Conservation (phyloP, 2,113 vertebrate species). For the Terrapene triunguis region DNA sequence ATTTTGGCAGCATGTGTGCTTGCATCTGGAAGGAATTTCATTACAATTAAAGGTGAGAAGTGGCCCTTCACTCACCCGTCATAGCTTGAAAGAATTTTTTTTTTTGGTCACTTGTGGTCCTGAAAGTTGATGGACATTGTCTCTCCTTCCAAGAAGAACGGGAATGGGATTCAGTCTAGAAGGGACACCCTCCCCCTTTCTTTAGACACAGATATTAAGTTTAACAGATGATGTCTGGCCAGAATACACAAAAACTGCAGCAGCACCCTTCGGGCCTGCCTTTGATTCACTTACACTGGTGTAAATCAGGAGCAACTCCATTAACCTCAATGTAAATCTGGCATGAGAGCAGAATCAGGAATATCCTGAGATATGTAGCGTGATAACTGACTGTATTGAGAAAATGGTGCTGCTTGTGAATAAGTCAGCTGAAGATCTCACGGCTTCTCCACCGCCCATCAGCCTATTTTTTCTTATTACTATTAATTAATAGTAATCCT, state of each 20-base stretch:
- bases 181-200: background rate
- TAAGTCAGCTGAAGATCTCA: background rate
- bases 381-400: background rate
- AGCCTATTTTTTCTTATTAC: slow-evolving; percentile 5
- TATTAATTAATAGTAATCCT: slow-evolving; percentile 37
- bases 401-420: background rate
- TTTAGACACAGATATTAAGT: background rate
- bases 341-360: background rate
- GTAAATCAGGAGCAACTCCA: background rate
- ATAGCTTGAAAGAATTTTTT: no score
- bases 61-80: no score
- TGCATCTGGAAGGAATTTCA: background rate
- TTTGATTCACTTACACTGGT: background rate
- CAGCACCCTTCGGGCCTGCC: background rate
- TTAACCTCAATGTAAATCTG: background rate
- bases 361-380: background rate
- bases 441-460: background rate
- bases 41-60: background rate
- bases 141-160: background rate
- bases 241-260: background rate
- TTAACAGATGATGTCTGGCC: background rate
- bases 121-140: background rate
- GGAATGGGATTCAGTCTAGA: background rate
- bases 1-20: background rate
- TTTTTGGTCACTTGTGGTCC: background rate